Percentiles rank a stretch among this genome's conserved stretches.
These are phyloP conservation scores for Ypsolopha sequella DNA, from an alignment of 2,888 invertebrate genomes.

Conservation along the genomic window DNA sequence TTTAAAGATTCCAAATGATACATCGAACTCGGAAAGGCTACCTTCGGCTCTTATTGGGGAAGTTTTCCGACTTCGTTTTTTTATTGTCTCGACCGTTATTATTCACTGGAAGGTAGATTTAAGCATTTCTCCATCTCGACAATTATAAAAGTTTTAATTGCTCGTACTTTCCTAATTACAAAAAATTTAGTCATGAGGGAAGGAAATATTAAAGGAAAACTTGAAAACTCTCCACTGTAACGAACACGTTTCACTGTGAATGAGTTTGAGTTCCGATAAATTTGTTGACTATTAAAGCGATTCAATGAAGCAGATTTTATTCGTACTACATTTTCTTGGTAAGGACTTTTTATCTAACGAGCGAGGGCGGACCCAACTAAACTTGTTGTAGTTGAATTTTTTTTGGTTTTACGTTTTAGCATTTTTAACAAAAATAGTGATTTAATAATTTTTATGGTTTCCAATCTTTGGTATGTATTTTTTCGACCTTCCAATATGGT, in stretches of 20 bases:
- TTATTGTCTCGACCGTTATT: conserved; percentile 57
- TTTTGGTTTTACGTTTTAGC: no score
- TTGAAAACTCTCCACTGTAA: conserved; percentile 7
- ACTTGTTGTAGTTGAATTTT: neutral
- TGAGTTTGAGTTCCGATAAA: neutral
- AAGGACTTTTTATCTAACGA: neutral
- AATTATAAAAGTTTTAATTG: conserved; percentile 70
- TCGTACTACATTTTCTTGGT: neutral
- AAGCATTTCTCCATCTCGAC: conserved; percentile 53
- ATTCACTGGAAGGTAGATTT: conserved; percentile 60
- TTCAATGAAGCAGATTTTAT: neutral
- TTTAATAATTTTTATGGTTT: no score
- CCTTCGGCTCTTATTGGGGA: conserved; percentile 46
- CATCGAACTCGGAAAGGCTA: neutral
- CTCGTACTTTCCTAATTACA: conserved; percentile 65
- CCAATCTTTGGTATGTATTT: no score
- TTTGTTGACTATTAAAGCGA: neutral
- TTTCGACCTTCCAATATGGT: no score
- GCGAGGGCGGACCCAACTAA: neutral
- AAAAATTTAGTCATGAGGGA: conserved; percentile 57
- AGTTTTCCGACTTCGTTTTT: conserved; percentile 53
- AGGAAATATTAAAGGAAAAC: conserved; percentile 32
- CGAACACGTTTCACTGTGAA: conserved; percentile 8
- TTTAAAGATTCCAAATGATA: no score
- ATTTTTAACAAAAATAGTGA: no score